Percentiles rank a stretch among this genome's conserved stretches.
Conservation (phyloP, 1,140 invertebrate species). For the Bombyx mori region DNA sequence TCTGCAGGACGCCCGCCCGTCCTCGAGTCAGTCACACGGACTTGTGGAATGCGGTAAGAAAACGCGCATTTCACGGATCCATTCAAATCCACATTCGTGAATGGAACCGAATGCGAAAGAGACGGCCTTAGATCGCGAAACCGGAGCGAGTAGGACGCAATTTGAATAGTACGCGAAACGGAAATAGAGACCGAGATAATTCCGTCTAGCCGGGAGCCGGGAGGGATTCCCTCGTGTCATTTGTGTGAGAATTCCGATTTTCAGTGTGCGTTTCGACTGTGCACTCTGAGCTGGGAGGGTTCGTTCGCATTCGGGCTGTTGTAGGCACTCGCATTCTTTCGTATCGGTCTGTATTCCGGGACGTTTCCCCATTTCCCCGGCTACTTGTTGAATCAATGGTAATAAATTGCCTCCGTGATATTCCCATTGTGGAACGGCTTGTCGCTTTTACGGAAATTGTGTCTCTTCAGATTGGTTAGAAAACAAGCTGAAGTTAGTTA, state of each 20-base stretch:
- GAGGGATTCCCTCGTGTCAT: constrained; percentile 68
- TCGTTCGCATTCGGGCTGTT: constrained; percentile 26
- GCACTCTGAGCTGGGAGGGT: constrained; percentile 29
- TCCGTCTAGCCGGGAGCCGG: constrained; percentile 65
- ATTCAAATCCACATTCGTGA: constrained; percentile 66
- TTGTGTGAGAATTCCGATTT: constrained; percentile 64
- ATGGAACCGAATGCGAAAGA: constrained; percentile 65
- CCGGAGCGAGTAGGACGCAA: constrained; percentile 42
- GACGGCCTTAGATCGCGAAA: constrained; percentile 24
- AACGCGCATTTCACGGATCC: constrained; percentile 41
- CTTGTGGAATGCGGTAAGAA: constrained; percentile 28
- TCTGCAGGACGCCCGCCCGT: neutral
- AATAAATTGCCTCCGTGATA: constrained; percentile 68
- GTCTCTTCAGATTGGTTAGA: constrained; percentile 26
- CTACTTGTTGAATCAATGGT: constrained; percentile 69
- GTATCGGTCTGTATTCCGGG: constrained; percentile 29
- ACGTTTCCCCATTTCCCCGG: constrained; percentile 35
- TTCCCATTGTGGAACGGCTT: constrained; percentile 67
- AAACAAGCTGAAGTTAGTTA: no score
- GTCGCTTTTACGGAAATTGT: constrained; percentile 68
- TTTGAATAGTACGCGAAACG: constrained; percentile 69
- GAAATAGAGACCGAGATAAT: constrained; percentile 67
- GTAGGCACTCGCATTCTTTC: constrained; percentile 42
- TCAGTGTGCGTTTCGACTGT: constrained; percentile 40
- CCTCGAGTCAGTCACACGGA: constrained; percentile 5